A percentile compares a stretch with the other conserved stretches of the same genome.
phyloP scores from a whole-genome alignment of 2,888 invertebrate species.

The Ferdinandea cuprea region DNA sequence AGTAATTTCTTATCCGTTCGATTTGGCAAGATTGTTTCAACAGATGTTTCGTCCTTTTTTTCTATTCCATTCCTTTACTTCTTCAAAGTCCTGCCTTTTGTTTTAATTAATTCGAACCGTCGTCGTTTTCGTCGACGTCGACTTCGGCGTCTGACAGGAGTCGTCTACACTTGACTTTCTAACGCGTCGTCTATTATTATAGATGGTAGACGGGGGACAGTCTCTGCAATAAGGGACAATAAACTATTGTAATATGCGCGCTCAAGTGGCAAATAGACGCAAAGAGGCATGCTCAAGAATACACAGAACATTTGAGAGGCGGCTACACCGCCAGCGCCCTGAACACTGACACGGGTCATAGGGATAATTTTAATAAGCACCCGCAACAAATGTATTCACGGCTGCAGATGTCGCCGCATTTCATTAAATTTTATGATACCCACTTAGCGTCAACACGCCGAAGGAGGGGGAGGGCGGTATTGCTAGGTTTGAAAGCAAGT shows the following conservation, averaged over 20 bases:
- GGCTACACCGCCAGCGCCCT: not conserved
- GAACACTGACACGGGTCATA: constrained; percentile 57
- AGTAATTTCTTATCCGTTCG: constrained; percentile 73
- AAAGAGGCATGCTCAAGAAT: constrained; percentile 38
- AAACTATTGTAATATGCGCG: constrained; percentile 66
- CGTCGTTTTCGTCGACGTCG: not conserved
- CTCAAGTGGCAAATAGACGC: constrained; percentile 66
- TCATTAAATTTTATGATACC: constrained; percentile 73
- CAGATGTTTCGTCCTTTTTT: constrained; percentile 66
- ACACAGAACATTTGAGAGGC: constrained; percentile 23
- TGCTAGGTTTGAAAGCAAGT: not conserved
- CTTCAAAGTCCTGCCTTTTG: constrained; percentile 24
- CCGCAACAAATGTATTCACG: constrained; percentile 74
- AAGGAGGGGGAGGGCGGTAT: not conserved
- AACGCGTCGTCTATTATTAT: not conserved
- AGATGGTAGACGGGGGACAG: constrained; percentile 23
- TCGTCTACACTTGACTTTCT: constrained; percentile 45
- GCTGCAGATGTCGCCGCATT: constrained; percentile 73
- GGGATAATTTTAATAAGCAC: constrained; percentile 72
- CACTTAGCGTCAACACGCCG: constrained; percentile 69
- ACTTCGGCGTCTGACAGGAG: constrained; percentile 9
- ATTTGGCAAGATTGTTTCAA: constrained; percentile 70
- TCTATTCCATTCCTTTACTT: not conserved
- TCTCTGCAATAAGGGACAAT: constrained; percentile 38
- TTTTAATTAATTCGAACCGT: constrained; percentile 71